Conservation (phyloP, 1,140 invertebrate species). For the Orchestia grillus region DNA sequence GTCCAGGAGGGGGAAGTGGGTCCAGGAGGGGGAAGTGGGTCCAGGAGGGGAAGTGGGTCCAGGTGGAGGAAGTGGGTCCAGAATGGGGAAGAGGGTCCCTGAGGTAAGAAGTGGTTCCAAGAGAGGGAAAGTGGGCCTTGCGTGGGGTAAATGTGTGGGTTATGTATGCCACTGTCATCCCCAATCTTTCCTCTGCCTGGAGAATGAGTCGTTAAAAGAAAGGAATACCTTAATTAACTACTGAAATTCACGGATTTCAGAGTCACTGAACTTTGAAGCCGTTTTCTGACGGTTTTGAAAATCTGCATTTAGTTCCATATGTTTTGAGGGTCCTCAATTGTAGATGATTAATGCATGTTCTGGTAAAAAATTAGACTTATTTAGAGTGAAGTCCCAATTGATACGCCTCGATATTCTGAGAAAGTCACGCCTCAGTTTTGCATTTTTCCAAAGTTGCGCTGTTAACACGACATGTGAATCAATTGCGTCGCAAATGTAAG, state of each 20-base stretch:
- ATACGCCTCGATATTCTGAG: background rate
- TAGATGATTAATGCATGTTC: too few species aligned
- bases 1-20: background rate
- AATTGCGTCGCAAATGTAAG: background rate
- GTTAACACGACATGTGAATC: background rate
- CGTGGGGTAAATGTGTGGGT: background rate
- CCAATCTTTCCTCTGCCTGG: background rate
- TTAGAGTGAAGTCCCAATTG: background rate
- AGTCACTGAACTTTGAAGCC: too few species aligned
- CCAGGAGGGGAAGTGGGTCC: too few species aligned
- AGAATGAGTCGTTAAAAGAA: too few species aligned
- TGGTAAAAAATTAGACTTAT: background rate
- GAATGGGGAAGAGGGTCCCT: background rate
- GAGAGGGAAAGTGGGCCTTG: background rate
- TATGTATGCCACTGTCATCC: too few species aligned
- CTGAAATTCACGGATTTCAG: too few species aligned
- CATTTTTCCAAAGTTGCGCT: background rate
- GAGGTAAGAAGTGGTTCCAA: background rate
- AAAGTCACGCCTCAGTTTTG: background rate
- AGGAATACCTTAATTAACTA: too few species aligned
- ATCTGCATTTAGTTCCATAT: too few species aligned
- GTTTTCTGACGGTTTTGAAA: too few species aligned
- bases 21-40: too few species aligned
- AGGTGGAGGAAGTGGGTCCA: background rate
- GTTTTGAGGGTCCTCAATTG: too few species aligned